These are phyloP conservation scores for Scleropages formosus DNA, from an alignment of 2,797 vertebrate species.

Conservation along the genomic window DNA sequence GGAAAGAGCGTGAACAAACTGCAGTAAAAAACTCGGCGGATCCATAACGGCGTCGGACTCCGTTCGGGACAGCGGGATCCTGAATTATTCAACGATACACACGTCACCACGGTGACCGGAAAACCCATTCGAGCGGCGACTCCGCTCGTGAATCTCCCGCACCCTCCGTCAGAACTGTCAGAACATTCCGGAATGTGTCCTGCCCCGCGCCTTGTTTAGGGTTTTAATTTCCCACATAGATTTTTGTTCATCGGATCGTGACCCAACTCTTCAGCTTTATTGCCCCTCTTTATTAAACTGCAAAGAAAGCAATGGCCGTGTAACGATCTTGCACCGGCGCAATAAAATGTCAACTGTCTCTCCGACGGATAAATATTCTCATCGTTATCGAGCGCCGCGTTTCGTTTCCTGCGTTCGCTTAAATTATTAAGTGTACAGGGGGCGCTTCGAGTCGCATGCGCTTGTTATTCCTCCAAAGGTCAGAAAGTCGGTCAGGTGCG, in stretches of 20 bases:
- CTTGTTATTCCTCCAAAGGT: slow-evolving; percentile 74
- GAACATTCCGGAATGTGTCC: neutral
- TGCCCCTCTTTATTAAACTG: slow-evolving; percentile 68
- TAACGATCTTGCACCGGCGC: slow-evolving; percentile 67
- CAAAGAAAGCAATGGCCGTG: slow-evolving; percentile 54
- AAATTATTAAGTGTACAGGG: slow-evolving; percentile 82
- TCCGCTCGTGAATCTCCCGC: too few relatives aligned
- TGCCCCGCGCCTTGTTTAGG: slow-evolving; percentile 39
- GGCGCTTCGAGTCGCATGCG: slow-evolving; percentile 70
- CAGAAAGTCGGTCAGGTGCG: slow-evolving; percentile 78
- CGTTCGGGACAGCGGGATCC: too few relatives aligned
- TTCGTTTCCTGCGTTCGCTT: slow-evolving; percentile 65
- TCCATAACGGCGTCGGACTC: too few relatives aligned
- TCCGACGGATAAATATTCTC: slow-evolving; percentile 70
- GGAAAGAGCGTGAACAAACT: too few relatives aligned
- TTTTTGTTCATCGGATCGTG: slow-evolving; percentile 54
- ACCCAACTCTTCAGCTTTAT: slow-evolving; percentile 53
- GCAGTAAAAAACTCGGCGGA: too few relatives aligned
- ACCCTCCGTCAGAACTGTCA: neutral
- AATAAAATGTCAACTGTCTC: slow-evolving; percentile 65
- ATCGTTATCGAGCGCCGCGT: slow-evolving; percentile 61
- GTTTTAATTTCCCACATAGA: slow-evolving; percentile 63
- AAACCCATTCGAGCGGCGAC: too few relatives aligned
- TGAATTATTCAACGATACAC: too few relatives aligned
- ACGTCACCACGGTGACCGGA: too few relatives aligned